Evolutionary conservation across 2,113 vertebrate species (phyloP), one percentile per base, ranked within the genome.

Genomic region (Chaenocephalus aceratus): DNA sequence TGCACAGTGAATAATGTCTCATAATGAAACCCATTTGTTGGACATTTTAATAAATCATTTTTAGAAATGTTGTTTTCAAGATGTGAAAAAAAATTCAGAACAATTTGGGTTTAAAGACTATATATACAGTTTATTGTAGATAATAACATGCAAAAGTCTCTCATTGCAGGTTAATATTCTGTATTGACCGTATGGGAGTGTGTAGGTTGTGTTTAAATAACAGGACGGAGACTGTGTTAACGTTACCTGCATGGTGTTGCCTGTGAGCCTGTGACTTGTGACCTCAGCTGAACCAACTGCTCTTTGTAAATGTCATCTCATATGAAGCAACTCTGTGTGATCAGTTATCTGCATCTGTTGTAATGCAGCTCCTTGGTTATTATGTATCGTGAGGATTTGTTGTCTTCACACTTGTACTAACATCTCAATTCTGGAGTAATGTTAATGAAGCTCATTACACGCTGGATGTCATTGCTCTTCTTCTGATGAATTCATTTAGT

Each of bases 291-390:
- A 72, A 64, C 52, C 14, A 45, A 67, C 56, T 26, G 44, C 59
- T 66, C 44, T 57, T 49, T 67, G 69, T 86, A 73, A 57, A 87
- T 70, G 26, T 57, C 13, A 76, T 81, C 69, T 64, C 6, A 1
- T 72, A 13, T 53, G 65, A 87, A 75, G 62, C 41, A 30, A 34
- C 68, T 48, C 26, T 12, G 21, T 69, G 30, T 59, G 49, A 60
- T n/a, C 63, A 10, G 13, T 34, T 30, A 57, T 62, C 14, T 36
- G 30, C 64, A 18, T 75, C 23, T 51, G 23, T 41, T 73, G 36
- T 74, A 36, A 58, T 49, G 65, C 64, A 52, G 54, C 79, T 72
- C 67, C 13, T 3, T 21, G 16, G 46, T 23, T 12, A 18, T 58
- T 58, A 48, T 18, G 53, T 68, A 21, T 72, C 34, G 54, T 68